phyloP scores from a whole-genome alignment of 2,888 invertebrate species.

The Myopa tessellatipennis region DNA sequence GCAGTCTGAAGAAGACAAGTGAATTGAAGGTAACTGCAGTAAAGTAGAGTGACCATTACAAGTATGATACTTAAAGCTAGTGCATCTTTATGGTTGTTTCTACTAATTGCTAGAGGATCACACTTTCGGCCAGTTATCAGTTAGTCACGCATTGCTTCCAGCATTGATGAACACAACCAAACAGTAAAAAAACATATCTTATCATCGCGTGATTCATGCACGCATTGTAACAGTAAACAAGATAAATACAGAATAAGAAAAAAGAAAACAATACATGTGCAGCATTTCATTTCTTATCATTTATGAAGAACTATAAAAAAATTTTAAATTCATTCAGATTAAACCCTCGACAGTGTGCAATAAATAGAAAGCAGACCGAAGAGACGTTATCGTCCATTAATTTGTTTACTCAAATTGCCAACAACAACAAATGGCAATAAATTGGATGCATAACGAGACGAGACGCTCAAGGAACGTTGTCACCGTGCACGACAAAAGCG shows the following conservation, averaged over 20 bases:
- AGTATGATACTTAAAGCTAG: no score
- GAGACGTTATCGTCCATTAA: constrained; percentile 5
- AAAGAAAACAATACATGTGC: no score
- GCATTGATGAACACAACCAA: neutral
- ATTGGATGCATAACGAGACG: neutral
- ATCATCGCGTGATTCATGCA: constrained; percentile 11
- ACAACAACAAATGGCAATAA: constrained; percentile 26
- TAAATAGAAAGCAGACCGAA: neutral
- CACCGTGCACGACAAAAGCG: neutral
- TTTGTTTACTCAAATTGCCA: constrained; percentile 31
- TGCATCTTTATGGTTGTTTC: no score
- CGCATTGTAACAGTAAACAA: neutral
- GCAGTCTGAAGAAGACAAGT: no score
- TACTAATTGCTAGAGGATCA: no score
- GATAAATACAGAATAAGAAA: no score
- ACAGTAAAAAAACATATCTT: neutral
- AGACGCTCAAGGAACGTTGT: constrained; percentile 5
- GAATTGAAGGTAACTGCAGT: no score
- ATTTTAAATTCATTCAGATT: constrained; percentile 10
- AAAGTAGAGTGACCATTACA: no score
- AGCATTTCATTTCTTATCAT: neutral
- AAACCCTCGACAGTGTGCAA: neutral
- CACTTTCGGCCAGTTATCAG: neutral
- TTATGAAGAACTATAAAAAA: neutral
- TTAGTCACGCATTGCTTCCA: neutral